phyloP scores from a whole-genome alignment of 2,797 vertebrate genomes.

The Darevskia mixta region DNA sequence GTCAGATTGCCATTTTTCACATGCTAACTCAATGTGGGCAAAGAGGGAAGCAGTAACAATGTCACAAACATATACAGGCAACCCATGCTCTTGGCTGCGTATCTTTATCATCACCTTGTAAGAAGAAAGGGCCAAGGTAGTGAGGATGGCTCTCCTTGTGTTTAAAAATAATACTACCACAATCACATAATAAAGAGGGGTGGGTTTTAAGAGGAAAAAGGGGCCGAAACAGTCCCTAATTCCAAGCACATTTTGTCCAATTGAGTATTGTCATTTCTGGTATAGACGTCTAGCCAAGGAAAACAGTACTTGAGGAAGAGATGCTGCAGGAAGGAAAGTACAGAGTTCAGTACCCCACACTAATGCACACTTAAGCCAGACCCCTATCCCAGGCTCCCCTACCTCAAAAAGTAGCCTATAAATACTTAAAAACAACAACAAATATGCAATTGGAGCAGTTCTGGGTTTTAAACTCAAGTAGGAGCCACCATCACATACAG shows the following conservation, averaged over 20 bases:
- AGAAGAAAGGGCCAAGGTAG: neutral
- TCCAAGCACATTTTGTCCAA: neutral
- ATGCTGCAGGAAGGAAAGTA: neutral
- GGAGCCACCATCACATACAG: neutral
- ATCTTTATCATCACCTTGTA: neutral
- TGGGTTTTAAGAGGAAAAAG: neutral
- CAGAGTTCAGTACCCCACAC: neutral
- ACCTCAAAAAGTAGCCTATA: neutral
- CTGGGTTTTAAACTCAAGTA: neutral
- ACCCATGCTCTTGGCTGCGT: neutral
- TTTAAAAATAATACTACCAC: neutral
- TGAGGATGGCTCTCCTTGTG: neutral
- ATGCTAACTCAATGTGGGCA: neutral
- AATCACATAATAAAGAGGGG: neutral
- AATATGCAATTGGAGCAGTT: neutral
- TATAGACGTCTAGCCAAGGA: neutral
- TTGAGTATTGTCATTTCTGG: neutral
- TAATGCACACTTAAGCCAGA: neutral
- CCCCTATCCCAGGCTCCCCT: neutral
- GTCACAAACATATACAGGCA: neutral
- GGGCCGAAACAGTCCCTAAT: too few relatives aligned
- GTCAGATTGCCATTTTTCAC: slow-evolving; percentile 13
- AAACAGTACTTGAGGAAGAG: neutral
- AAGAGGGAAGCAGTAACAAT: neutral
- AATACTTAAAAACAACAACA: neutral